phyloP scores from a whole-genome alignment of 1,140 invertebrate genomes.

The Saccostrea cuccullata region DNA sequence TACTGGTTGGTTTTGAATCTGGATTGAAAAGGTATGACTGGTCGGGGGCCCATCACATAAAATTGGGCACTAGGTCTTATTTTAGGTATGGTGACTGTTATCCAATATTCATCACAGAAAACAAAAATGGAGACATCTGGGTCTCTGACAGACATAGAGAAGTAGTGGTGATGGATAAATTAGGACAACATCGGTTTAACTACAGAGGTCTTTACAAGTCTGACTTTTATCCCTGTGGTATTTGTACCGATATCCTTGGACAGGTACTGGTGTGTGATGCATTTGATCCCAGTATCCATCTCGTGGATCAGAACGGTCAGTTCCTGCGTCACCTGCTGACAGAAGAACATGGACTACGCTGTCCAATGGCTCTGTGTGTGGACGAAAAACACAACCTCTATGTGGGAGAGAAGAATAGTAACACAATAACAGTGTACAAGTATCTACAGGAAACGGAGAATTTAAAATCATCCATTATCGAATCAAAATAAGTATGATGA shows the following conservation, averaged over 20 bases:
- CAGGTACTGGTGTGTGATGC: too few relatives aligned
- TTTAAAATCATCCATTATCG: too few relatives aligned
- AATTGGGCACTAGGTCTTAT: too few relatives aligned
- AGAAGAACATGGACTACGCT: not conserved
- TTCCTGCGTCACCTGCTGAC: not conserved
- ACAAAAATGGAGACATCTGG: not conserved
- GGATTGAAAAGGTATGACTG: not conserved
- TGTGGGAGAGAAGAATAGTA: too few relatives aligned
- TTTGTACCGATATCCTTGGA: not conserved
- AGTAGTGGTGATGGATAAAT: too few relatives aligned
- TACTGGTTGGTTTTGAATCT: not conserved
- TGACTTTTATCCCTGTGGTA: not conserved
- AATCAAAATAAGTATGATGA: too few relatives aligned
- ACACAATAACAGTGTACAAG: not conserved
- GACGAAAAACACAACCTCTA: too few relatives aligned
- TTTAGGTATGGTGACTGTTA: too few relatives aligned
- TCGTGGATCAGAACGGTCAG: not conserved
- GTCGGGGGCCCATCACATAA: too few relatives aligned
- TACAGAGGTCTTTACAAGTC: not conserved
- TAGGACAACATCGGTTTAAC: not conserved
- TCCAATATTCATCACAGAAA: not conserved
- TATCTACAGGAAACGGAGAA: not conserved
- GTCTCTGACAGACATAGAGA: not conserved
- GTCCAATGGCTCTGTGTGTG: not conserved
- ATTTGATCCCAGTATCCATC: not conserved